Evolutionary conservation across 2,113 vertebrate species (phyloP).

Genomic region (Natator depressus): DNA sequence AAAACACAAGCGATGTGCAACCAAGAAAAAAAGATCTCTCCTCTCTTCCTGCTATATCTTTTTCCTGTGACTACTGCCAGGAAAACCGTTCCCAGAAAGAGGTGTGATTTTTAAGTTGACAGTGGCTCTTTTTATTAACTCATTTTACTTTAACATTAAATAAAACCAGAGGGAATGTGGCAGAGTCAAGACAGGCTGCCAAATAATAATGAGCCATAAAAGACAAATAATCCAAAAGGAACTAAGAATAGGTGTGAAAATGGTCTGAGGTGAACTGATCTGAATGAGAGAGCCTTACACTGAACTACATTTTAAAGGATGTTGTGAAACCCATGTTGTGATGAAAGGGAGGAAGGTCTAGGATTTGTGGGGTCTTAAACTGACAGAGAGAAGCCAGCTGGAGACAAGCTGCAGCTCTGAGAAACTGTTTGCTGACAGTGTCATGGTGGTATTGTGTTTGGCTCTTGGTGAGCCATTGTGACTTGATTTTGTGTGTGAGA

Average conservation of each 20-base stretch:
- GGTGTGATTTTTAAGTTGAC: background rate
- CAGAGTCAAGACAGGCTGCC: background rate
- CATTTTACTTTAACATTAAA: background rate
- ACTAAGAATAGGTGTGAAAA: background rate
- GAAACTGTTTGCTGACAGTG: background rate
- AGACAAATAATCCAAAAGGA: background rate
- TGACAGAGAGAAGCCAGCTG: background rate
- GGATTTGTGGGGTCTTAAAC: background rate
- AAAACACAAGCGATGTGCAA: background rate
- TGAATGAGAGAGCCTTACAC: background rate
- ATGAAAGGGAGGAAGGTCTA: background rate
- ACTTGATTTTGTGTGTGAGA: background rate
- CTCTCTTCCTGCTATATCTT: background rate
- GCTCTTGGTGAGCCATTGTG: background rate
- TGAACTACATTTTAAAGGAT: background rate
- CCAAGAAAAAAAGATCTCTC: background rate
- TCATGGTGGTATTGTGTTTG: background rate
- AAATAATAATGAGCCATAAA: background rate
- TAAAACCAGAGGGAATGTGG: background rate
- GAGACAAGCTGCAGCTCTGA: background rate
- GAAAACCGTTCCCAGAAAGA: constrained; percentile 21
- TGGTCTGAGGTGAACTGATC: background rate
- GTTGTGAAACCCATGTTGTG: background rate
- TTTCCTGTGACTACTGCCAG: background rate
- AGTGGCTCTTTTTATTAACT: background rate